Conservation (phyloP, 2,797 vertebrate species). For the Tiaroga cobitis region DNA sequence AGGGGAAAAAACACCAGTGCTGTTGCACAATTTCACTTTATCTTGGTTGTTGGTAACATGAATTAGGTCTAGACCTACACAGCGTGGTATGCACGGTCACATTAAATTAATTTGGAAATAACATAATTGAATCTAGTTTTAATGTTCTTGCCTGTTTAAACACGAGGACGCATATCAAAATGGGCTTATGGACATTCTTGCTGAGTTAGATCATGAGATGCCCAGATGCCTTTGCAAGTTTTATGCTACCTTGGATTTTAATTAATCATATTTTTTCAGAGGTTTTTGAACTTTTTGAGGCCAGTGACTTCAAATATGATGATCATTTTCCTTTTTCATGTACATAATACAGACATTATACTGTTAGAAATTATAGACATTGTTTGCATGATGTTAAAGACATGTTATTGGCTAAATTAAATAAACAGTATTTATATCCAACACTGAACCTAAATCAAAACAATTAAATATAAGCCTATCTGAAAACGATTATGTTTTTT, state of each 20-base stretch:
- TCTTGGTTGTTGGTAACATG: constrained; percentile 4
- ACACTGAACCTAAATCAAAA: not conserved
- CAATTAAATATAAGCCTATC: not conserved
- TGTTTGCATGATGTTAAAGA: not conserved
- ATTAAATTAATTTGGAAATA: constrained; percentile 12
- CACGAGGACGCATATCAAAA: not conserved
- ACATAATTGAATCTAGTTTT: not conserved
- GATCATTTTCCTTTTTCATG: not conserved
- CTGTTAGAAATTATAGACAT: not conserved
- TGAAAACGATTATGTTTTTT: not conserved
- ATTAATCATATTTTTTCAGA: not conserved
- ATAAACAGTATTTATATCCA: not conserved
- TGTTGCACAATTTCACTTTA: constrained; percentile 40
- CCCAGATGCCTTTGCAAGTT: not conserved
- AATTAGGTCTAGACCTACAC: not conserved
- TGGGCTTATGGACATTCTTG: not conserved
- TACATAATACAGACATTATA: not conserved
- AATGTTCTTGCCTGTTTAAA: not conserved
- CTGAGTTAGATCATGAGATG: not conserved
- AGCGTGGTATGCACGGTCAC: not conserved
- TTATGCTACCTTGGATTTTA: not conserved
- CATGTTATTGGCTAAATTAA: not conserved
- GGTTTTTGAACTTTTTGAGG: not conserved
- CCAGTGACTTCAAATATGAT: not conserved
- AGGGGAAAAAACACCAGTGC: constrained; percentile 20